Conservation (phyloP, 2,113 vertebrate genomes). For the Brachypteracias leptosomus region DNA sequence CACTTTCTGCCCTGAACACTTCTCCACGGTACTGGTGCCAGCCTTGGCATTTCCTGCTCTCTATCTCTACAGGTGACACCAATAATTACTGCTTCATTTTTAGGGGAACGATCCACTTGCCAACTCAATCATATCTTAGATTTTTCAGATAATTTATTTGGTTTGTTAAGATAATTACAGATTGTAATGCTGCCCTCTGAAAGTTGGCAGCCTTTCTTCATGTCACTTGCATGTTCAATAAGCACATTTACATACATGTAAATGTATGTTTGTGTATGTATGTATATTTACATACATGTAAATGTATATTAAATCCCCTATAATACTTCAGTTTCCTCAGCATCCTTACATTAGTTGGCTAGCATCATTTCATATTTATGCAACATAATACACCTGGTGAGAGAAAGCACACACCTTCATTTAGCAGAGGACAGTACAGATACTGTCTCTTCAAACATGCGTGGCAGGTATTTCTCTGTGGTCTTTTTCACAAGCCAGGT, state of each 20-base stretch:
- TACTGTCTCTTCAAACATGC: not conserved
- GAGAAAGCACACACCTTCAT: not conserved
- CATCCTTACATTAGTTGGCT: not conserved
- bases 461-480: not conserved
- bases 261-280: not conserved
- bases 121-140: not conserved
- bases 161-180: not conserved
- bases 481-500: not conserved
- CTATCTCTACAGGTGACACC: not conserved
- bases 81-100: not conserved
- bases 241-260: not conserved
- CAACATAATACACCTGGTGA: not conserved
- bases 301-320: not conserved
- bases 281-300: not conserved
- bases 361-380: not conserved
- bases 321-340: not conserved
- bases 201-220: not conserved
- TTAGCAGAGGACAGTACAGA: not conserved
- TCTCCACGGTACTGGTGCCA: not conserved
- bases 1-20: not conserved
- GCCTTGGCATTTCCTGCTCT: not conserved
- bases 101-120: not conserved
- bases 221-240: not conserved
- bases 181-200: not conserved
- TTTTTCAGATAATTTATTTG: not conserved